Conservation (phyloP, 2,797 vertebrate species). For the Natrix natrix region DNA sequence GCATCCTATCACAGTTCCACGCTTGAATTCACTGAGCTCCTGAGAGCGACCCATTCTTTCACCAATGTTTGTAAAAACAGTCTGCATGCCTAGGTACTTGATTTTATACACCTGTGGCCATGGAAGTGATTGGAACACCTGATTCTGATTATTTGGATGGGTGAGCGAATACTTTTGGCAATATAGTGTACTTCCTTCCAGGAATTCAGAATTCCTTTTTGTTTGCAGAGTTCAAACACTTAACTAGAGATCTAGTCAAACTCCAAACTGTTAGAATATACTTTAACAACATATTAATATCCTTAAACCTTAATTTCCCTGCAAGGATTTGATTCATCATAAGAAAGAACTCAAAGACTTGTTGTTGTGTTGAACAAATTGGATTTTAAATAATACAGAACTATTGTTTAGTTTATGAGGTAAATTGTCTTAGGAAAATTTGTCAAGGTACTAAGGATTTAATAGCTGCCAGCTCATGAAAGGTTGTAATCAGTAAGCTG, state of each 20-base stretch:
- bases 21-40: no score
- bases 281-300: not conserved
- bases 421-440: not conserved
- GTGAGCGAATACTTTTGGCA: no score
- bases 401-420: not conserved
- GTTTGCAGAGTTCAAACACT: not conserved
- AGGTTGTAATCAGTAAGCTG: no score
- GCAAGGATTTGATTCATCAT: not conserved
- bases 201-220: not conserved
- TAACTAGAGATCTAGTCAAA: not conserved
- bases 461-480: no score
- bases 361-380: not conserved
- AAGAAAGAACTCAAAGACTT: not conserved
- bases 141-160: no score
- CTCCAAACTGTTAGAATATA: not conserved
- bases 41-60: no score
- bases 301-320: not conserved
- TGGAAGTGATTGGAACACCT: no score
- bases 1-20: no score
- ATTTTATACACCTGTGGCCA: no score
- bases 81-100: no score
- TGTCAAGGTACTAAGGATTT: no score
- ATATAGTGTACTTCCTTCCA: not conserved
- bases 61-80: no score
- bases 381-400: not conserved